Evolutionary conservation across 64 coral and sea anemone genomes (phyloP), one percentile per base, ranked within the genome.

Genomic region (Pachyseris speciosa): DNA sequence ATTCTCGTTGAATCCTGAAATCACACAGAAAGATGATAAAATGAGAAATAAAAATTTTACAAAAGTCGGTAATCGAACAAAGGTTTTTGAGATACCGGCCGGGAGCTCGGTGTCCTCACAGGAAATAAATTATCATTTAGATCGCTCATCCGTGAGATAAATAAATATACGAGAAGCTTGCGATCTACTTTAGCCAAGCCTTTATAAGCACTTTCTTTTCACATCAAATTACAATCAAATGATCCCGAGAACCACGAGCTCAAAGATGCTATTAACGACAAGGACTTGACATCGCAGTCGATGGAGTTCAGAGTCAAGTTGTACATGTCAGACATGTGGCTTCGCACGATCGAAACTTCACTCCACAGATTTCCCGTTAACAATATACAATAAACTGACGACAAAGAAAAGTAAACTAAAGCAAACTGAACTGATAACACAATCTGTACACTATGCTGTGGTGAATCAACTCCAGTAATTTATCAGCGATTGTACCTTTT

Each of bases 1-100:
- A 67, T 60, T 96, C 94, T 64, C 90, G 72, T 79, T 96, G 94
- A 74, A 96, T 96, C 67, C 94, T 96, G 73, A 10, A 59, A 95
- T 81, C 74, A 55, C 12, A 57, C 13, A 79, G 16, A n/a, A 36
- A 78, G 10, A 7, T 5, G 15, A 37, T 20, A 15, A 7, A 34
- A 17, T 37, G 34, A 8, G 10, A 50, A 57, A 32, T 50, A 44
- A 79, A 57, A 6, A 79, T 50, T 27, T 16, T 7, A 20, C 17
- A n/a, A n/a, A n/a, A n/a, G n/a, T n/a, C n/a, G n/a, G n/a, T n/a
- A n/a, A n/a, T n/a, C n/a, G n/a, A n/a, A n/a, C n/a, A n/a, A n/a
- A n/a, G n/a, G n/a, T n/a, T n/a, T n/a, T n/a, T n/a, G n/a, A n/a
- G n/a, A n/a, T 19, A 55, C 51, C 13, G 51, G 16, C 51, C 51